Evolutionary conservation across 2,797 vertebrate genomes (phyloP).

Genomic region (Myotis pilosus): DNA sequence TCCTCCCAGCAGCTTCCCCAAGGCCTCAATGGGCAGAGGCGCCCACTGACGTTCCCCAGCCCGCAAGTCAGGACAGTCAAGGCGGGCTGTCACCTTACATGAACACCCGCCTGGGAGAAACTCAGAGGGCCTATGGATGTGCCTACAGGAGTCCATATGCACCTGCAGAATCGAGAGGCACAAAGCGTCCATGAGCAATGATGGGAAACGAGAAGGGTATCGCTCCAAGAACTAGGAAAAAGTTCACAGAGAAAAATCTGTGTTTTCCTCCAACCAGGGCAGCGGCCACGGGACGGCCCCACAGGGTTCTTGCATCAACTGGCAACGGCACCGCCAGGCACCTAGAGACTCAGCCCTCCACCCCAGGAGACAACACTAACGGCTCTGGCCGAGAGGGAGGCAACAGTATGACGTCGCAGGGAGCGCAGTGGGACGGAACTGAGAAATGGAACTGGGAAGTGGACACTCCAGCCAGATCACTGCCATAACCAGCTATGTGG

Average conservation of each 20-base stretch:
- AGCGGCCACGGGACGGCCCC: not conserved
- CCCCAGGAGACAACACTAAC: not conserved
- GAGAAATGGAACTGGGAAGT: not conserved
- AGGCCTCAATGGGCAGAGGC: not conserved
- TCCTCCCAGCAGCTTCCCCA: not conserved
- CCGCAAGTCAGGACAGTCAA: not conserved
- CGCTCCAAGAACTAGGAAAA: not conserved
- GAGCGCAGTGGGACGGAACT: not conserved
- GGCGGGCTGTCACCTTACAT: not conserved
- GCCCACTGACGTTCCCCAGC: not conserved
- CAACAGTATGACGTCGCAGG: accelerated
- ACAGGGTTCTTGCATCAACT: not conserved
- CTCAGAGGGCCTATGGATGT: not conserved
- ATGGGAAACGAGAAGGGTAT: not conserved
- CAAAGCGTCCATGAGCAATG: not conserved
- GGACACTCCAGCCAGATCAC: not conserved
- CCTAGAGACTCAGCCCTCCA: not conserved
- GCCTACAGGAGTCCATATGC: not conserved
- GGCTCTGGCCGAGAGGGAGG: not conserved
- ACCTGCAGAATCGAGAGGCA: not conserved
- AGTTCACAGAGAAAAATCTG: not conserved
- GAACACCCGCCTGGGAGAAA: not conserved
- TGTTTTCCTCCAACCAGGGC: not conserved
- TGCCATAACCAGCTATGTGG: not conserved
- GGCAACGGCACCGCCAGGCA: accelerated